phyloP scores from a whole-genome alignment of 2,888 invertebrate species.

The Oeneis ivallda region DNA sequence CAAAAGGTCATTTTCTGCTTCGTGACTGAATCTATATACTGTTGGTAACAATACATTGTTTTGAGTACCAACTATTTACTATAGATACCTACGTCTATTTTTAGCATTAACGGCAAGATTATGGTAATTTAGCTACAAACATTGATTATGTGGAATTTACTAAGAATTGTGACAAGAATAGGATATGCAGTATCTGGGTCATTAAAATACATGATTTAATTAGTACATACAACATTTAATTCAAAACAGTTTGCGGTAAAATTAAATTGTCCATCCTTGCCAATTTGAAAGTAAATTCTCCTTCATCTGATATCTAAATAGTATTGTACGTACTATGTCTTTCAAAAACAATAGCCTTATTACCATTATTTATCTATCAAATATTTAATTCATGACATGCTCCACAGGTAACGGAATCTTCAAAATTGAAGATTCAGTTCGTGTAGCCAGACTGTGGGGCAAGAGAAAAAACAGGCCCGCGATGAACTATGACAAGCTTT shows the following conservation, averaged over 20 bases:
- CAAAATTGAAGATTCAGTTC: conserved; percentile 99
- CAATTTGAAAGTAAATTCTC: conserved; percentile 19
- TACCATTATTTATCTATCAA: conserved; percentile 39
- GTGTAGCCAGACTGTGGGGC: conserved; percentile 99
- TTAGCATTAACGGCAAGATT: conserved; percentile 41
- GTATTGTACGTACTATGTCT: conserved; percentile 19
- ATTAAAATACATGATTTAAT: conserved; percentile 20
- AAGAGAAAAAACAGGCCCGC: conserved; percentile 98
- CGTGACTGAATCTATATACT: conserved; percentile 57
- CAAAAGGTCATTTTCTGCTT: conserved; percentile 62
- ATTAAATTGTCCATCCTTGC: conserved; percentile 1
- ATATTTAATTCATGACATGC: conserved; percentile 64
- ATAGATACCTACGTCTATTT: conserved; percentile 47
- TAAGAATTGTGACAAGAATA: conserved; percentile 33
- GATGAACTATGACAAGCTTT: conserved; percentile 99
- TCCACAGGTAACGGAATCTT: conserved; percentile 91
- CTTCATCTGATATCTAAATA: conserved; percentile 24
- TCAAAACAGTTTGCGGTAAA: neutral
- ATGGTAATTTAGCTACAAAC: conserved; percentile 42
- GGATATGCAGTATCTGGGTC: conserved; percentile 34
- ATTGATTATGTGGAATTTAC: conserved; percentile 34
- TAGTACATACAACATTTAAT: neutral
- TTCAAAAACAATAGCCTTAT: conserved; percentile 36
- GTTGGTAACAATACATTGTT: conserved; percentile 48
- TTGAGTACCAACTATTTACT: conserved; percentile 46